These are phyloP conservation scores for Pyrrhosoma nymphula DNA, from an alignment of 2,888 invertebrate species.

Conservation along the genomic window DNA sequence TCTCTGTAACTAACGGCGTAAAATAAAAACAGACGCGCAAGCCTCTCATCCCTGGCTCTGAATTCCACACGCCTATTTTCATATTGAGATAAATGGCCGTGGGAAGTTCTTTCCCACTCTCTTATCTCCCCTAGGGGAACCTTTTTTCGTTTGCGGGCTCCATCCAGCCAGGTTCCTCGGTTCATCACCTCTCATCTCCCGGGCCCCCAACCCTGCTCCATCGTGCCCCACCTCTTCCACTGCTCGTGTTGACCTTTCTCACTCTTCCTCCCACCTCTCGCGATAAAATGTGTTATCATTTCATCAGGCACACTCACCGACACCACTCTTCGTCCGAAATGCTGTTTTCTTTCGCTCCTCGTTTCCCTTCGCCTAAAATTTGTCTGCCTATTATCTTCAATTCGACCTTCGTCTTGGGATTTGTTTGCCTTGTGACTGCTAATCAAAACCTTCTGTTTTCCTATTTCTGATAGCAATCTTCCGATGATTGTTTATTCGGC, in stretches of 20 bases:
- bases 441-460: neutral
- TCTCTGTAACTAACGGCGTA: neutral
- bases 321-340: no score
- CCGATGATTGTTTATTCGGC: neutral
- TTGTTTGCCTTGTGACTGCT: neutral
- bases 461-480: neutral
- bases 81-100: slow-evolving; percentile 33
- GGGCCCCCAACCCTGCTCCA: neutral
- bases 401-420: neutral
- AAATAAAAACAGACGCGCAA: neutral
- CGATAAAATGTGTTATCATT: neutral
- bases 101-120: neutral
- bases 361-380: neutral
- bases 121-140: neutral
- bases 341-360: neutral
- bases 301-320: neutral
- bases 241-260: neutral
- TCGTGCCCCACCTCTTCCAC: neutral
- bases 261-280: neutral
- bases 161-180: neutral
- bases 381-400: neutral
- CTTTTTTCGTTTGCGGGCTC: neutral
- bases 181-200: neutral
- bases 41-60: neutral
- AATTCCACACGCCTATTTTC: neutral